These are phyloP conservation scores for Coenonympha glycerion DNA, from an alignment of 2,888 invertebrate genomes.

Conservation along the genomic window DNA sequence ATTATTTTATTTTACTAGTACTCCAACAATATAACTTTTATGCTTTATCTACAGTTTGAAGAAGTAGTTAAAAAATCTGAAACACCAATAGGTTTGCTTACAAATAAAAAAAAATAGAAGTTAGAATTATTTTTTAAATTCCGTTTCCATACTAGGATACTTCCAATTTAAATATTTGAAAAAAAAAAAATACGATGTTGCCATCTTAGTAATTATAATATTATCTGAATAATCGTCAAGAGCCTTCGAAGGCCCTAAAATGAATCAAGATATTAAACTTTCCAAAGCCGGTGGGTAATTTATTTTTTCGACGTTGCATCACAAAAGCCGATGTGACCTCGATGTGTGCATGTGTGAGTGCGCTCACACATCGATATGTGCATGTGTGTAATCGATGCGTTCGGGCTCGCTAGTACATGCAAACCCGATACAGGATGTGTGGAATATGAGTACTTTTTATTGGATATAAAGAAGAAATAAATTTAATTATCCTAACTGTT, in stretches of 20 bases:
- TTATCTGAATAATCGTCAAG: slow-evolving; percentile 22
- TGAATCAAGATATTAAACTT: slow-evolving; percentile 35
- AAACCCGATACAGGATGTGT: slow-evolving; percentile 47
- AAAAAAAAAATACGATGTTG: background rate
- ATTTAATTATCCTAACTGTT: too few relatives aligned
- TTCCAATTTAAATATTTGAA: background rate
- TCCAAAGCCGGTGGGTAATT: slow-evolving; percentile 46
- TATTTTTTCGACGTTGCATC: slow-evolving; percentile 47
- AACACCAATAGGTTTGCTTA: too few relatives aligned
- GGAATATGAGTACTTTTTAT: slow-evolving; percentile 20
- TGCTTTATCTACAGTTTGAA: too few relatives aligned
- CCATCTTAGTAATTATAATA: slow-evolving; percentile 23
- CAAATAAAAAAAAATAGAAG: too few relatives aligned
- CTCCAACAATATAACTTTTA: too few relatives aligned
- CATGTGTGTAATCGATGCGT: slow-evolving; percentile 36
- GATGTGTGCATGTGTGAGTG: slow-evolving; percentile 48
- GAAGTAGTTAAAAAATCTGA: too few relatives aligned
- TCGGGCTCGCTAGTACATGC: slow-evolving; percentile 44
- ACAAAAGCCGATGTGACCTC: slow-evolving; percentile 61
- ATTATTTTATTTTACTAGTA: too few relatives aligned
- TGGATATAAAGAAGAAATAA: background rate
- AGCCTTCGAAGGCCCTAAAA: slow-evolving; percentile 26
- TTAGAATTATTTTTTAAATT: background rate
- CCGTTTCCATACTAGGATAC: slow-evolving; percentile 1
- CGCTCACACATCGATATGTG: slow-evolving; percentile 22